phyloP scores from a whole-genome alignment of 2,113 vertebrate species.

The Artemisiospiza belli region DNA sequence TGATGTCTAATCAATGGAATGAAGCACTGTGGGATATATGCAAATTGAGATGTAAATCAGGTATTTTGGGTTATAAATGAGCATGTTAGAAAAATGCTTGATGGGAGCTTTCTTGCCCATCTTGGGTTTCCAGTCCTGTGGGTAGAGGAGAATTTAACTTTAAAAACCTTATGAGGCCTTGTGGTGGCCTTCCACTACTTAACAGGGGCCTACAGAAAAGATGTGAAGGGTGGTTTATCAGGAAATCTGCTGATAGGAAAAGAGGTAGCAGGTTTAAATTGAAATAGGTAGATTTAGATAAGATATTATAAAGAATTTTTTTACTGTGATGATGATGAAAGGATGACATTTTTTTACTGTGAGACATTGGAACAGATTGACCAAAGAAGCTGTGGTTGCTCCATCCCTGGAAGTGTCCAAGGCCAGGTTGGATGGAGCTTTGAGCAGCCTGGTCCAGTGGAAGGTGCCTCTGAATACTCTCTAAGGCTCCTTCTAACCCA shows the following conservation, averaged over 20 bases:
- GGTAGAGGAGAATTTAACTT: not conserved
- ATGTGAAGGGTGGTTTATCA: not conserved
- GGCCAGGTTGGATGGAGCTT: not conserved
- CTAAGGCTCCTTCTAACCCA: not conserved
- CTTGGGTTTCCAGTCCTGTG: not conserved
- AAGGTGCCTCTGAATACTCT: not conserved
- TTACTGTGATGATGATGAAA: not conserved
- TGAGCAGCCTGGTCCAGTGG: not conserved
- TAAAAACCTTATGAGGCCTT: not conserved
- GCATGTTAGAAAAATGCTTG: not conserved
- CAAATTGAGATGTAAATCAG: slow-evolving; percentile 47
- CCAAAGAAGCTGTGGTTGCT: accelerated
- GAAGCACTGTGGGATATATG: slow-evolving; percentile 32
- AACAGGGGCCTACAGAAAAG: not conserved
- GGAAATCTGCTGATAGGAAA: not conserved
- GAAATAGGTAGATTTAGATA: not conserved
- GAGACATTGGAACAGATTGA: not conserved
- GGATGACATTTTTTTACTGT: not conserved
- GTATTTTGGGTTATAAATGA: slow-evolving; percentile 6
- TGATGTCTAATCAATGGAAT: slow-evolving; percentile 51
- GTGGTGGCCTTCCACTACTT: not conserved
- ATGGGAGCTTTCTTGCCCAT: not conserved
- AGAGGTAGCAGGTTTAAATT: not conserved
- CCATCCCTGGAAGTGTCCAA: not conserved
- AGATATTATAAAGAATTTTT: not conserved